phyloP scores from a whole-genome alignment of 1,140 invertebrate genomes.

The Colletes gigas region DNA sequence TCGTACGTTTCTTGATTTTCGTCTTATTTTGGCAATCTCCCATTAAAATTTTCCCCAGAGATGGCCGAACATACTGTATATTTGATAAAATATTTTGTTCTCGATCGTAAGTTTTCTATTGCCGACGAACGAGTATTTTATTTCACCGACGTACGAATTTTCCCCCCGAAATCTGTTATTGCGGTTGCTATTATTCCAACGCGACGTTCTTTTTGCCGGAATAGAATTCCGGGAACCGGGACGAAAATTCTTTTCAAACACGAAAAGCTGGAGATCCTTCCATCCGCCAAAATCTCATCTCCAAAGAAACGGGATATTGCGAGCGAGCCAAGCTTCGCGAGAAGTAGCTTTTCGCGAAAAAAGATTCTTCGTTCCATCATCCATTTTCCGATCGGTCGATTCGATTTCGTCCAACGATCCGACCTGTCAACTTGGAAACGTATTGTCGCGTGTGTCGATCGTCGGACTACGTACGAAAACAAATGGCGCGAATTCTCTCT shows the following conservation, averaged over 20 bases:
- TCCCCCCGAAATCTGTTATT: too few species aligned
- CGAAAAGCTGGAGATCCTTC: background rate
- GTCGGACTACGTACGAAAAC: background rate
- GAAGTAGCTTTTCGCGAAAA: background rate
- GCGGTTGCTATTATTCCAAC: too few species aligned
- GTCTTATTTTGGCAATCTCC: too few species aligned
- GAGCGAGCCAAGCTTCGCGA: background rate
- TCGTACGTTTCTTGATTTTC: too few species aligned
- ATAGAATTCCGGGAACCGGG: too few species aligned
- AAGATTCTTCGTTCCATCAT: constrained; percentile 9
- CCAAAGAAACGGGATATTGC: background rate
- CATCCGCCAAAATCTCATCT: background rate
- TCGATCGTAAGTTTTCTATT: too few species aligned
- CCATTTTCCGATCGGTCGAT: constrained; percentile 3
- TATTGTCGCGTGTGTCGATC: background rate
- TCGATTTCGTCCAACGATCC: background rate
- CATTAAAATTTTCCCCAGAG: too few species aligned
- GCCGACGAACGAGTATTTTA: too few species aligned
- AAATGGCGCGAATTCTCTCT: background rate
- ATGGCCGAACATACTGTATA: too few species aligned
- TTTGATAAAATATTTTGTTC: too few species aligned
- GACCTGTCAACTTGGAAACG: constrained; percentile 1
- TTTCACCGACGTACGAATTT: too few species aligned
- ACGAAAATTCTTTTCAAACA: background rate
- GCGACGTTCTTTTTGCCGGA: too few species aligned